Base-by-base conservation (phyloP, 2,888 invertebrate species). In the Orthosia incerta region DNA sequence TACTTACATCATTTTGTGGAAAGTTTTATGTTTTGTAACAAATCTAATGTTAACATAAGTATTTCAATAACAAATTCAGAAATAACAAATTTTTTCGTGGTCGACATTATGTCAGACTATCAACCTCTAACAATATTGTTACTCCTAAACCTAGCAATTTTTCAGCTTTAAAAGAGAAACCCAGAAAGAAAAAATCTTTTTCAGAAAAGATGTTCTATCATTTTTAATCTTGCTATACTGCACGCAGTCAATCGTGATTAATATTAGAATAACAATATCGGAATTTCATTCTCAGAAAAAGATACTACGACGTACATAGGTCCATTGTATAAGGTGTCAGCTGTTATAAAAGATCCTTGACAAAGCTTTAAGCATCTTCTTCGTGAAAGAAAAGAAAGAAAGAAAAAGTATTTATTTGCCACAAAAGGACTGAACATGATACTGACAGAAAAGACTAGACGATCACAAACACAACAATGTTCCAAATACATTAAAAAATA, bases 41-140 rank as follows among this genome's bases (percentile, higher is more conserved):
- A 60, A 78, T 62, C 13, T 53, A 13, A 23, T n/a, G 2, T 13
- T 63, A 45, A 60, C 23, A 9, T 59, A 71, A 53, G 48, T 63
- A 77, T 72, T 78, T 55, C 51, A 48, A 68, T 64, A 48, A 39
- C 13, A 53, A 18, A 23, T 60, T 46, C 12, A 51, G 16, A n/a
- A 60, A 64, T 39, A 64, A 20, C 23, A 46, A 56, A 51, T 61
- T 5, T 60, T 61, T 67, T 51, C 39, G 15, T 55, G 12, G 9
- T 23, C 4, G 23, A 65, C 23, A 56, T 71, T 62, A 31, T 63
- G 16, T 39, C 26, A 12, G 13, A 48, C 4, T 15, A 13, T 56
- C 20, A 2, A 26, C 4, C 0, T n/a, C 59, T 15, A 18, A 55
- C 13, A 72, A 18, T 55, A 60, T 59, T n/a, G 13, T 62, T 45